Evolutionary conservation across 1,140 invertebrate genomes (phyloP).

Genomic region (Ditylenchus dipsaci): DNA sequence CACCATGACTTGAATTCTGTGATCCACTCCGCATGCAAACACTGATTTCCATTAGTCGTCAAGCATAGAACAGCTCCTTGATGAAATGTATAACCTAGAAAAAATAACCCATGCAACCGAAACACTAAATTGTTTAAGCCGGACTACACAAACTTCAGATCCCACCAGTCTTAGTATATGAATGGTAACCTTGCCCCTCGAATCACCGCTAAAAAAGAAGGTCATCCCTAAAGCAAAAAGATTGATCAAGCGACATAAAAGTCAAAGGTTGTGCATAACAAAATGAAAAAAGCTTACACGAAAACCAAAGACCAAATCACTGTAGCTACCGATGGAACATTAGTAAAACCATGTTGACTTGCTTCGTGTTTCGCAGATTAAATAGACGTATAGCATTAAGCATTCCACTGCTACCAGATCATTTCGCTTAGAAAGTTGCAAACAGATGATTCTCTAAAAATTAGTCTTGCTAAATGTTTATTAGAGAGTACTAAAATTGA

Average conservation of each 20-base stretch:
- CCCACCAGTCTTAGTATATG: conserved; percentile 29
- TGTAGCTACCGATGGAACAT: conserved; percentile 12
- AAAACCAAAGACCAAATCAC: conserved; percentile 41
- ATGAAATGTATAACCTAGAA: conserved; percentile 36
- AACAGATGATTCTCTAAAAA: neutral
- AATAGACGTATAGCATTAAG: conserved; percentile 17
- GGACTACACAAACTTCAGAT: conserved; percentile 29
- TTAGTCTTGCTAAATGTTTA: neutral
- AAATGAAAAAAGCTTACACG: conserved; percentile 20
- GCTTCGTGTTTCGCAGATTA: neutral
- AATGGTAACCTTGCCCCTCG: conserved; percentile 32
- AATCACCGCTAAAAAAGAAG: conserved; percentile 43
- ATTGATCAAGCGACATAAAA: neutral
- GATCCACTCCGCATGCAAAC: conserved; percentile 38
- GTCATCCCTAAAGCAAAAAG: conserved; percentile 27
- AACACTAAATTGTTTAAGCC: neutral
- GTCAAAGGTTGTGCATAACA: neutral
- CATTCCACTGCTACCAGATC: conserved; percentile 23
- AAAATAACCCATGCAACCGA: neutral
- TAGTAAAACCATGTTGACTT: conserved; percentile 16
- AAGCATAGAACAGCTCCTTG: conserved; percentile 29
- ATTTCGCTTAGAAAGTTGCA: conserved; percentile 9
- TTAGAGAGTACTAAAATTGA: neutral
- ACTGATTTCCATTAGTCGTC: conserved; percentile 22
- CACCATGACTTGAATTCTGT: conserved; percentile 42